Base-by-base conservation (phyloP, 2,113 vertebrate genomes). In the Numida meleagris region DNA sequence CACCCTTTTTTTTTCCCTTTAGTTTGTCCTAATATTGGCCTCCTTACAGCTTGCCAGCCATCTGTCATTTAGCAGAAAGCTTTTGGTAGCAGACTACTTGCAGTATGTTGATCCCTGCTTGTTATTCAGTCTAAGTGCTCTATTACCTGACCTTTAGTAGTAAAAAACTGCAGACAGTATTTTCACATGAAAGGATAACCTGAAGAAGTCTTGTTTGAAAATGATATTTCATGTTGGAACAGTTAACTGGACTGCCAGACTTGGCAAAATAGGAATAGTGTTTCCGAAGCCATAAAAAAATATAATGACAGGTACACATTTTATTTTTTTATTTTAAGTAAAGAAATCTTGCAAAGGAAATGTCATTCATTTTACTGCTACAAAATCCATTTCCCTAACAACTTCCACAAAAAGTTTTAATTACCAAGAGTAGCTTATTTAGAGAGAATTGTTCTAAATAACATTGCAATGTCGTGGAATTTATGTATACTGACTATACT, bases 61-160 rank as follows among this genome's bases (percentile, higher is more conserved):
- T 95, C 95, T 95, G 91, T 94, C 70, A 91, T 87, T 95, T 92
- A 88, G 43, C 70, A 96, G 85, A 85, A 90, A 36, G 24, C 76
- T 61, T 94, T 63, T 74, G 67, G 88, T 90, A 74, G 70, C 62
- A 76, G n/a, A 40, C 58, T 94, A 80, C 66, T 93, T 83, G 50
- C 55, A 73, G 38, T 46, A 68, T 65, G 42, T 55, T 80, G 65
- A 78, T 76, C 34, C 9, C 43, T 68, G 55, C 72, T 95, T 86
- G 59, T 92, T 93, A 71, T 82, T 96, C 61, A 76, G 4, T 95
- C 46, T 65, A n/a, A 62, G 40, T 70, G 25, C 25, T 57, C 74
- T 84, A 12, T 36, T 96, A 86, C 59, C 62, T 86, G 46, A 93
- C 61, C 68, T 77, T 86, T 87, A 73, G 76, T 20, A 86, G 10